Conservation (phyloP, 2,113 vertebrate genomes). For the Triplophysa siluroides region DNA sequence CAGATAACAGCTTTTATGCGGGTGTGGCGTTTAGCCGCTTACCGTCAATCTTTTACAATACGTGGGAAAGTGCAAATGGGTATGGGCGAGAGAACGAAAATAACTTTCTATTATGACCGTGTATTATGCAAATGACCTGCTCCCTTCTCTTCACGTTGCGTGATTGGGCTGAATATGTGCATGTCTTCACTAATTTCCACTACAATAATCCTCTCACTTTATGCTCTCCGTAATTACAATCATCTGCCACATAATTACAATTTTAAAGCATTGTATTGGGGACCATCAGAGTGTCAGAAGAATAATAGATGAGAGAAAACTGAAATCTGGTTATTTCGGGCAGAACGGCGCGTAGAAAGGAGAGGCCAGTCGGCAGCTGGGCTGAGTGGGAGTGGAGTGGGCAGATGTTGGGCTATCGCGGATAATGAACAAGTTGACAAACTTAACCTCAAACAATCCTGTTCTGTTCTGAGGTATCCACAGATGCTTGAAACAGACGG, state of each 20-base stretch:
- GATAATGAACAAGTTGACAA: conserved; percentile 1
- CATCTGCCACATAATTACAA: conserved; percentile 59
- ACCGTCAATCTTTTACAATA: conserved; percentile 8
- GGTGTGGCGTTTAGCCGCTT: conserved; percentile 17
- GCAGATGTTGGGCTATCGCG: conserved; percentile 13
- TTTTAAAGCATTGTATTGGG: conserved; percentile 58
- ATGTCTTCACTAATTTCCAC: conserved; percentile 54
- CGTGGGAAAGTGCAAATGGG: conserved; percentile 31
- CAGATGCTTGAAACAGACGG: not conserved
- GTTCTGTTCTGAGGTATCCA: not conserved
- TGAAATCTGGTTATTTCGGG: conserved; percentile 38
- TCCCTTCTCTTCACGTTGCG: conserved; percentile 36
- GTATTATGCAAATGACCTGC: conserved; percentile 50
- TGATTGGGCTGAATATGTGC: conserved; percentile 49
- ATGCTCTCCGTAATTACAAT: conserved; percentile 58
- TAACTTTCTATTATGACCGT: conserved; percentile 28
- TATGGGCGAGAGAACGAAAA: not conserved
- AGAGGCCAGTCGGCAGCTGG: conserved; percentile 22
- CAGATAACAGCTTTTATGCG: not conserved
- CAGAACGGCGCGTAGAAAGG: not conserved
- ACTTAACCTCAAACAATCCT: conserved; percentile 13
- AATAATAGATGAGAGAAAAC: conserved; percentile 45
- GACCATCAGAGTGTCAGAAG: conserved; percentile 48
- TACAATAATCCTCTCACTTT: conserved; percentile 56
- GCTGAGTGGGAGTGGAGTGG: conserved; percentile 15